Conservation (phyloP, 2,113 vertebrate genomes). For the Damaliscus lunatus region DNA sequence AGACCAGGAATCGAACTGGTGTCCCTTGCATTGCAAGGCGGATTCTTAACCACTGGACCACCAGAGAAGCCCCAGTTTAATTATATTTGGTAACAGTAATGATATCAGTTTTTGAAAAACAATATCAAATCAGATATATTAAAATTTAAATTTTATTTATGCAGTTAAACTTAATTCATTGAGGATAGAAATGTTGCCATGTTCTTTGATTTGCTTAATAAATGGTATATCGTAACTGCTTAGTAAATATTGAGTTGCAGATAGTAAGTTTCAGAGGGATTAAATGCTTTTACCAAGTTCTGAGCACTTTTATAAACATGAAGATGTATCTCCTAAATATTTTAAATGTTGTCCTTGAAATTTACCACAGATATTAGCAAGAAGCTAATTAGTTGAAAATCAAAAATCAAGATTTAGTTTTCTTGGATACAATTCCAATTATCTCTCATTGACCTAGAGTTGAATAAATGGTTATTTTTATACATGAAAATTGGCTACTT, state of each 20-base stretch:
- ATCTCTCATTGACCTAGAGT: neutral
- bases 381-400: neutral
- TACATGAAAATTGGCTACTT: neutral
- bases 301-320: neutral
- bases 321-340: neutral
- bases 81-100: neutral
- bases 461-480: conserved; percentile 7
- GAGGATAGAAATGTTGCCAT: neutral
- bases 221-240: neutral
- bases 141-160: neutral
- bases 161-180: neutral
- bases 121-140: neutral
- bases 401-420: neutral
- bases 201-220: neutral
- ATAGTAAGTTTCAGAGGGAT: neutral
- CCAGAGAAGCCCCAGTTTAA: neutral
- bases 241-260: neutral
- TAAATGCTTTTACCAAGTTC: neutral
- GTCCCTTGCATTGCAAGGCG: neutral
- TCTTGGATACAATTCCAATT: neutral
- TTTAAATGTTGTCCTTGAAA: neutral
- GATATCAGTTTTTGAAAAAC: neutral
- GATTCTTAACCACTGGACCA: neutral
- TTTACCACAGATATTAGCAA: neutral
- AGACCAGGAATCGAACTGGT: neutral